These are phyloP conservation scores for Pachliopta kotzebuea DNA, from an alignment of 2,888 invertebrate genomes.

Conservation along the genomic window DNA sequence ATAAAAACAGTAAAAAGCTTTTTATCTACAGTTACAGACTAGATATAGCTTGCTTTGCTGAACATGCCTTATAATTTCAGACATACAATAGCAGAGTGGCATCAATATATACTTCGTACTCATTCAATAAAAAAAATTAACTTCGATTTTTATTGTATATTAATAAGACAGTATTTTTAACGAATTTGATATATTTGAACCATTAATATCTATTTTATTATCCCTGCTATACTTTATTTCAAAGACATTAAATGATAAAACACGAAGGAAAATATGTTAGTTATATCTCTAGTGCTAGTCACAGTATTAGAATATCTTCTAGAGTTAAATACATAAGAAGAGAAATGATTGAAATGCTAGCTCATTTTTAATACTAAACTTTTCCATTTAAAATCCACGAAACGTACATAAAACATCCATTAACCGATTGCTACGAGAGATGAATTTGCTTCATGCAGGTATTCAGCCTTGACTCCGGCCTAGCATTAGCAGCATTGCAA, in stretches of 20 bases:
- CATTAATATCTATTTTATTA: neutral
- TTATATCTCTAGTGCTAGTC: no score
- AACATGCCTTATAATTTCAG: neutral
- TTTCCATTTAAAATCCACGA: conserved; percentile 10
- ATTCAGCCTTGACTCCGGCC: conserved; percentile 22
- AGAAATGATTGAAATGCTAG: conserved; percentile 10
- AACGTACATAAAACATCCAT: conserved; percentile 25
- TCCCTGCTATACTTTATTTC: no score
- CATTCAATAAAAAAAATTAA: neutral
- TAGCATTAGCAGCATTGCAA: conserved; percentile 10
- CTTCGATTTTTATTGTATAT: neutral
- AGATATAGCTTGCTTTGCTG: neutral
- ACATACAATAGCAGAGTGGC: conserved; percentile 3
- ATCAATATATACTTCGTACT: neutral
- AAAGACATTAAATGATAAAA: no score
- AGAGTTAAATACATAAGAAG: neutral
- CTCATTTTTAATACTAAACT: neutral
- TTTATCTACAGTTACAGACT: no score
- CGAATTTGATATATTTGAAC: neutral
- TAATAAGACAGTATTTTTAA: neutral
- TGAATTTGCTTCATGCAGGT: conserved; percentile 15
- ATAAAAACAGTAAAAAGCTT: no score
- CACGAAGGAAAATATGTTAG: no score
- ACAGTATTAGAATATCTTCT: no score
- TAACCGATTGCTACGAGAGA: conserved; percentile 16